Percentiles rank a stretch among this genome's conserved stretches.
These are phyloP conservation scores for Orthonevra nobilis DNA, from an alignment of 2,888 invertebrate genomes.

Conservation along the genomic window DNA sequence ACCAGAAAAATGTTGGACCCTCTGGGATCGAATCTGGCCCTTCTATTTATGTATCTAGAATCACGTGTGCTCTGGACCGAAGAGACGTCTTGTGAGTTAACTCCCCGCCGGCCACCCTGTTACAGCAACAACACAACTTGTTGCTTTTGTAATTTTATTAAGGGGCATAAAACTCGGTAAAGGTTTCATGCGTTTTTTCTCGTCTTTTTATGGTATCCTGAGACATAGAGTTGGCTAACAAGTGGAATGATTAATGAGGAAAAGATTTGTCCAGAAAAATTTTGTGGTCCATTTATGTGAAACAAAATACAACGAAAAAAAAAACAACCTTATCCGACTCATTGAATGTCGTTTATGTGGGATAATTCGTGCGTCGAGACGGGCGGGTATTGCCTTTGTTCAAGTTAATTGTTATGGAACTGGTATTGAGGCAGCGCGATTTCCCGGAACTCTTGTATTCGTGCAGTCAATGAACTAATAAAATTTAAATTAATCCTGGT, in stretches of 20 bases:
- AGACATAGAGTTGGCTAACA: slow-evolving; percentile 43
- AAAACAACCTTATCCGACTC: slow-evolving; percentile 53
- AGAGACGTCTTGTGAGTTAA: slow-evolving; percentile 24
- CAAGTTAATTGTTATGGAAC: slow-evolving; percentile 63
- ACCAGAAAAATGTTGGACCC: slow-evolving; percentile 16
- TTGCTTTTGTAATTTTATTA: slow-evolving; percentile 52
- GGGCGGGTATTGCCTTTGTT: slow-evolving; percentile 49
- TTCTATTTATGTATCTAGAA: background rate
- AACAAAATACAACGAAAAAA: no score
- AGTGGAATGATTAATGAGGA: slow-evolving; percentile 65
- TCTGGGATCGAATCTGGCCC: background rate
- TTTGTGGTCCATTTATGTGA: slow-evolving; percentile 63
- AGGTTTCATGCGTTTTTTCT: slow-evolving; percentile 51
- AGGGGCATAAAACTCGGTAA: slow-evolving; percentile 52
- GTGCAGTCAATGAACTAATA: slow-evolving; percentile 63
- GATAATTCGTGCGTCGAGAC: slow-evolving; percentile 34
- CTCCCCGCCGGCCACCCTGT: background rate
- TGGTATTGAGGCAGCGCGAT: slow-evolving; percentile 53
- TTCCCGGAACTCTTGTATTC: slow-evolving; percentile 55
- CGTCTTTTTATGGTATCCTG: slow-evolving; percentile 30
- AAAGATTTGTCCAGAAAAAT: slow-evolving; percentile 64
- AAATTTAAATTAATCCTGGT: slow-evolving; percentile 43
- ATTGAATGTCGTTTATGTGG: slow-evolving; percentile 57
- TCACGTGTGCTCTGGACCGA: slow-evolving; percentile 28
- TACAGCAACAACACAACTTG: slow-evolving; percentile 16